Base-by-base conservation (phyloP, 37 sponge, comb jelly and placozoan genomes). In the Theonella swinhoei region DNA sequence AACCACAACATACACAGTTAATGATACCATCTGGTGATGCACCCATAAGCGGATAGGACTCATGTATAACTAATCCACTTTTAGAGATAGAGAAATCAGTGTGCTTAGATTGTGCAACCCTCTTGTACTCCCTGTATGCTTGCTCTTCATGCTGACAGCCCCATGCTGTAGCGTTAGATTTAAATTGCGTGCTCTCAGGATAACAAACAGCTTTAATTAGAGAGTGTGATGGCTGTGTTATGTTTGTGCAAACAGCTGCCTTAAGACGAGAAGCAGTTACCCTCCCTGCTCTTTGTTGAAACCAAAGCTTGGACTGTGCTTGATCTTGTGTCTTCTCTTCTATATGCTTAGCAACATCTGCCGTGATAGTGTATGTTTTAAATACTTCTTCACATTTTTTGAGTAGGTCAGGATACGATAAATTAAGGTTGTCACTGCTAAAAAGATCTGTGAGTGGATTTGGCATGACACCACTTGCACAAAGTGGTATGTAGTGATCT, bases 181-280 rank as follows among this genome's bases (percentile, higher is more conserved):
- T 28, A 29, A 79, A 79, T 22, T 31, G 26, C 33, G 47, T 36
- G 24, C 30, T 42, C 35, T 79, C 73, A 31, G 87, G 87, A 58
- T 86, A 86, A 41, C 87, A 79, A 41, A 86, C 62, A 23, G 74
- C 39, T 47, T 26, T 86, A 32, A 86, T 86, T 33, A 86, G 41
- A 71, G 80, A 79, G 23, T 37, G 19, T 42, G 87, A 86, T 73
- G 87, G 87, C 39, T 80, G 80, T 68, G 72, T 30, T 25, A 35
- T 40, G 74, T 79, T 74, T 28, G 77, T 84, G 37, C 66, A 70
- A 25, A 28, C 78, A 29, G 68, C 85, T 40, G 76, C 42, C 69
- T 79, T 89, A 62, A 89, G 68, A 33, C 62, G 78, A 23, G 85
- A 89, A 20, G 90, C 90, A 42, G 90, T 89, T 2, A 89, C 80